Evolutionary conservation across 2,888 invertebrate species (phyloP), one percentile per base, ranked within the genome.

Genomic region (Imbricaverruca yamaguchii): DNA sequence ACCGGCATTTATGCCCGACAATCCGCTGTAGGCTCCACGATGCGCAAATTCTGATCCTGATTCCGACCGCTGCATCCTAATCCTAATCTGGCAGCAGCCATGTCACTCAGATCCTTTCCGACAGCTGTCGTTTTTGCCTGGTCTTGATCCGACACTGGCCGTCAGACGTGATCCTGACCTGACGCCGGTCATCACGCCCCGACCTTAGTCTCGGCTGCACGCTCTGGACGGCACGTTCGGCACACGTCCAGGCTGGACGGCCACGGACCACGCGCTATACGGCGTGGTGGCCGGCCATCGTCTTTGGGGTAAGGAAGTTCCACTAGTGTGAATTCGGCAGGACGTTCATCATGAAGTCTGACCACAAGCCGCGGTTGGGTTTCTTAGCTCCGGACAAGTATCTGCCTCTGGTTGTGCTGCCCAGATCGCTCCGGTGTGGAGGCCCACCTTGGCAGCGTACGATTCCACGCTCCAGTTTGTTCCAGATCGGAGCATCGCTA

Each of bases 151-250:
- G 39, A 39, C 39, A 39, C 39, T 39, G 1, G 39, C 39, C 39
- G 39, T 39, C 39, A 39, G 4, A 39, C 39, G 39, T 39, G 39
- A 39, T 39, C 39, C 39, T 39, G 39, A 39, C 4, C 39, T 39
- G 39, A 39, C 39, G 39, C 39, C 39, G 39, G 39, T 39, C 39
- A 4, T 39, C 39, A 39, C 39, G 93, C 0, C 93, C 92, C 0
- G 93, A 93, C 86, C 87, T 39, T 39, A 3, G 39, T 39, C 39
- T 39, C 39, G 39, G 39, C 39, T 93, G 10, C 93, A 93, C 84
- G 91, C 92, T 80, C 88, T 92, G 15, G 90, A 91, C 88, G 93
- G 92, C 88, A 85, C 86, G 84, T 67, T 67, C 15, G 39, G 13
- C 39, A 39, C 39, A 39, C 39, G 25, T 6, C 39, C 12, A 13